These are phyloP conservation scores for Pantelozetes paolii DNA, from an alignment of 2,888 invertebrate genomes.

Conservation along the genomic window DNA sequence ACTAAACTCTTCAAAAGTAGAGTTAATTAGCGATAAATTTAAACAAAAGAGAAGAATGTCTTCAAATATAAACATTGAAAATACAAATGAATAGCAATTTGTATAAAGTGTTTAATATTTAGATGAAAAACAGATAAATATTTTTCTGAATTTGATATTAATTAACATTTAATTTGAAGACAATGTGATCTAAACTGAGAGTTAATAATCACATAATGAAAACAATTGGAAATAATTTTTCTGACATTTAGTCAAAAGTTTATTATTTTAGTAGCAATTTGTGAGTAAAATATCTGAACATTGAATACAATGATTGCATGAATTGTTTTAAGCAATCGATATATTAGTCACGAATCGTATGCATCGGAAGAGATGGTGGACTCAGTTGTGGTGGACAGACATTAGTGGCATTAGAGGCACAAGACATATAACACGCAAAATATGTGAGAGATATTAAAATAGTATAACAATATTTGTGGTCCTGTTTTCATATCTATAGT, in stretches of 20 bases:
- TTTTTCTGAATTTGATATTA: no score
- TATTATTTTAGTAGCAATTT: background rate
- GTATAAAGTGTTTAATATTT: no score
- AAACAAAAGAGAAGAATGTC: background rate
- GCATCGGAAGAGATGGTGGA: constrained; percentile 7
- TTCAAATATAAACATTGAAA: background rate
- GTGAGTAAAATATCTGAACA: background rate
- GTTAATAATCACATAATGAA: no score
- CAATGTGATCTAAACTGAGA: no score
- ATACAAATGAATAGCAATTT: background rate
- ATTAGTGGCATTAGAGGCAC: background rate
- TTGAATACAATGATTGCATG: background rate
- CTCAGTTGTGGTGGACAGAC: constrained; percentile 12
- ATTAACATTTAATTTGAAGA: no score
- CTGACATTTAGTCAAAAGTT: no score
- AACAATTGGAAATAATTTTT: no score
- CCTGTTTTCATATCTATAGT: background rate
- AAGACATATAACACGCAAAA: constrained; percentile 6
- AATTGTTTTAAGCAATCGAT: constrained; percentile 1
- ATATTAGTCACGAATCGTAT: constrained; percentile 10
- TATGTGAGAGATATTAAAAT: constrained; percentile 29
- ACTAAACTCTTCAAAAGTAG: constrained; percentile 6
- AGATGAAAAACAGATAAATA: no score
- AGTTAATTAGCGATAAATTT: background rate
- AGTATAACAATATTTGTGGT: constrained; percentile 13